Base-by-base conservation (phyloP, 2,888 invertebrate species). In the Lysandra coridon region DNA sequence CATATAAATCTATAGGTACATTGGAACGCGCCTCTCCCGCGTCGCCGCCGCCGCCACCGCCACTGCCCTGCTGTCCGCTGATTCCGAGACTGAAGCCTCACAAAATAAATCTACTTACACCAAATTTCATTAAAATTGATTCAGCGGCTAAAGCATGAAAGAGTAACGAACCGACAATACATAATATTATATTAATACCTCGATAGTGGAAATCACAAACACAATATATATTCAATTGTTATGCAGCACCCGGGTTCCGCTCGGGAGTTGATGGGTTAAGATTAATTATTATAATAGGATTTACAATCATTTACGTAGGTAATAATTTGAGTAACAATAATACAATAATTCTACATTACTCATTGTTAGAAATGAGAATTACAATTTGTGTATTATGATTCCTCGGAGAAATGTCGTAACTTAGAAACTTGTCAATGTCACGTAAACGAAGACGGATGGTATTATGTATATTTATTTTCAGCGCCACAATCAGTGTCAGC, bases 401-500 rank as follows among this genome's bases (percentile, higher is more conserved):
- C 69, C 69, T 69, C 69, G 2, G 69, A 74, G 74, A 23, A 17
- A 74, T n/a, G n/a, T 14, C 53, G 49, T 53, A 7, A 76, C 76
- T 76, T 76, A 53, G 33, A 53, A 76, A 76, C 76, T 76, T 76
- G 76, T 76, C 76, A 57, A 75, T 53, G 49, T 53, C 12, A 75
- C 49, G 30, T 14, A 33, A 76, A 76, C 76, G 76, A 76, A 76
- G 76, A 76, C 76, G 33, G 37, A 57, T 57, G 76, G 23, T 76
- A 37, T 76, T 76, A 76, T 10, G 76, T 76, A 76, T 40, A 77
- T 60, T 84, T 84, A 80, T 81, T 91, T 91, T 79, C 87, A 94
- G 91, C 83, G 90, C 95, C n/a, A 94, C 94, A 78, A 92, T 94
- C 84, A 93, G 90, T 81, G 93, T 96, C 62, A 86, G 91, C 37